Percentiles rank a stretch among this genome's conserved stretches.
These are phyloP conservation scores for Incurvaria masculella DNA, from an alignment of 2,888 invertebrate genomes.

Conservation along the genomic window DNA sequence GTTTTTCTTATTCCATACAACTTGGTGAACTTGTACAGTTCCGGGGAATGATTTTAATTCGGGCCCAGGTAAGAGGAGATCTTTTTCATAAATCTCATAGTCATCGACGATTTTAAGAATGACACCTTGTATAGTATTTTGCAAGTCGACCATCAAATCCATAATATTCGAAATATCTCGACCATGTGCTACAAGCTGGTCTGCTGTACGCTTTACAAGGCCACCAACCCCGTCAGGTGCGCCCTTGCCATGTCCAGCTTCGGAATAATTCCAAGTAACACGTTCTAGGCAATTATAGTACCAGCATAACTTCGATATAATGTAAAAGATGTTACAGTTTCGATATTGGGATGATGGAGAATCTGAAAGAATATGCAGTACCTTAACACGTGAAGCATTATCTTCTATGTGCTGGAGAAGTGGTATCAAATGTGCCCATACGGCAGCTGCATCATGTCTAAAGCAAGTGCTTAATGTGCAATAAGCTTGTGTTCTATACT, in stretches of 20 bases:
- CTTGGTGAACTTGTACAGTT: background rate
- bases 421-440: no score
- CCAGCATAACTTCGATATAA: no score
- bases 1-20: background rate
- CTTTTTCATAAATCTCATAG: background rate
- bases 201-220: slow-evolving; percentile 24
- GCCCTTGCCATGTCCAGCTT: slow-evolving; percentile 27
- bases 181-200: slow-evolving; percentile 16
- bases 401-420: no score
- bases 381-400: no score
- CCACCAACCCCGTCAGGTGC: slow-evolving; percentile 28
- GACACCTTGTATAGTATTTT: background rate
- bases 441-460: no score
- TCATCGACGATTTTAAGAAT: background rate
- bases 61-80: background rate
- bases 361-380: no score
- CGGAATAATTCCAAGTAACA: slow-evolving; percentile 28
- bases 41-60: background rate
- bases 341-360: no score
- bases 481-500: slow-evolving; percentile 10
- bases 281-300: no score
- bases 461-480: no score
- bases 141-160: slow-evolving; percentile 4
- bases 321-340: no score
- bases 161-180: slow-evolving; percentile 17